Evolutionary conservation across 2,113 vertebrate genomes (phyloP), one percentile per base, ranked within the genome.

Genomic region (Notarius quadriscutis): DNA sequence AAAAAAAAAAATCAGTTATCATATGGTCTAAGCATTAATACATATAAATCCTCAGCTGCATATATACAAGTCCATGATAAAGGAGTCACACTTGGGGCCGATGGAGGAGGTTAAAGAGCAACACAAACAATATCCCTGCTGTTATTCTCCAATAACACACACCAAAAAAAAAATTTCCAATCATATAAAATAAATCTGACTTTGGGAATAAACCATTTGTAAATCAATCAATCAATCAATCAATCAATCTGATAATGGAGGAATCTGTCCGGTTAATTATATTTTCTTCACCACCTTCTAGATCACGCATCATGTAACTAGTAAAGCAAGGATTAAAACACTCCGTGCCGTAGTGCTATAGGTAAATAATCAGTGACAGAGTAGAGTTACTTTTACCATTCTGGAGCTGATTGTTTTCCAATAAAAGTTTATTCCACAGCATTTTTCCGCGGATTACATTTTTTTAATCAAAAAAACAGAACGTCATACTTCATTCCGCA

Each of bases 1-100:
- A 84, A 75, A 51, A 87, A 69, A 88, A 71, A 65, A 90, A 90
- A 90, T 81, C 86, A 88, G 85, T 79, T 89, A 85, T 62, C 62
- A 83, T 53, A 22, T 75, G 17, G 55, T 15, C 27, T 22, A 22
- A 63, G 79, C 48, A 84, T 48, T 53, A 77, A 83, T 83, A 22
- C 81, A 86, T 17, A 86, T 27, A 51, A 71, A 84, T 22, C 41
- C 14, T 88, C 22, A 30, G 10, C 34, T 50, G 41, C 41, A 30
- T 48, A 78, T 62, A 27, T 63, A 77, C 53, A 83, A 75, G 11
- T 50, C 14, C 22, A 60, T 48, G 8, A 30, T 14, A 75, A 30
- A 41, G n/a, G n/a, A 48, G 12, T 10, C 7, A 50, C 25, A 53
- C 41, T 18, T 50, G 53, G 20, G 55, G 71, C 34, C 12, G 50